Percentiles rank a stretch among this genome's conserved stretches.
Evolutionary conservation across 2,113 vertebrate species (phyloP).

Genomic region (Lagopus muta): DNA sequence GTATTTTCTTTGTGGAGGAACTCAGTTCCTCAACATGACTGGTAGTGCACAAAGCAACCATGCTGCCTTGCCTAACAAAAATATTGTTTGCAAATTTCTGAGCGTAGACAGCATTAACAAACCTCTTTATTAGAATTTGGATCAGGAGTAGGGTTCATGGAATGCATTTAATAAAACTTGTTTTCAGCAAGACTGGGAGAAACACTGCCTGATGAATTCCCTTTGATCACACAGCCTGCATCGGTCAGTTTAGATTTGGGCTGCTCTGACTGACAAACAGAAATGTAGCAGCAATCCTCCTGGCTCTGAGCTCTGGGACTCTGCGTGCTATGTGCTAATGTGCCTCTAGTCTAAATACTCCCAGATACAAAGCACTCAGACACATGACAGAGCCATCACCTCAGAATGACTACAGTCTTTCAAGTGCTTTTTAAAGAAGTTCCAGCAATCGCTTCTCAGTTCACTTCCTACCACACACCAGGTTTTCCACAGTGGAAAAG

Average conservation of each 20-base stretch:
- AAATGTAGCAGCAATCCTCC: background rate
- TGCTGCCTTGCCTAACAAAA: background rate
- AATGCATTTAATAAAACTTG: background rate
- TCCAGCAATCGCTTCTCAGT: background rate
- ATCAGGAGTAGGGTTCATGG: background rate
- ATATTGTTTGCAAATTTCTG: background rate
- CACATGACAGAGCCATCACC: background rate
- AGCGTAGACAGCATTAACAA: background rate
- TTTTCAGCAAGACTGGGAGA: background rate
- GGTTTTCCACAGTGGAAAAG: background rate
- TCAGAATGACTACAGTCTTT: background rate
- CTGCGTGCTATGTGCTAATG: fast-evolving
- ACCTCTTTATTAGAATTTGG: background rate
- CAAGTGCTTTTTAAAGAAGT: background rate
- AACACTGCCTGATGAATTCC: background rate
- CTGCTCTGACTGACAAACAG: background rate
- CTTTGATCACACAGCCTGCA: background rate
- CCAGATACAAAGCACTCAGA: background rate
- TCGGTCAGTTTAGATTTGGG: background rate
- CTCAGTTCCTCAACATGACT: background rate
- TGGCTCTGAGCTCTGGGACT: background rate
- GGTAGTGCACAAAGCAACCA: background rate
- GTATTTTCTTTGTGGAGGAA: background rate
- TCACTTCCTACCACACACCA: background rate
- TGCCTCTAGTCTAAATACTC: background rate